phyloP scores from a whole-genome alignment of 1,140 invertebrate species.

The Drosophila orena region DNA sequence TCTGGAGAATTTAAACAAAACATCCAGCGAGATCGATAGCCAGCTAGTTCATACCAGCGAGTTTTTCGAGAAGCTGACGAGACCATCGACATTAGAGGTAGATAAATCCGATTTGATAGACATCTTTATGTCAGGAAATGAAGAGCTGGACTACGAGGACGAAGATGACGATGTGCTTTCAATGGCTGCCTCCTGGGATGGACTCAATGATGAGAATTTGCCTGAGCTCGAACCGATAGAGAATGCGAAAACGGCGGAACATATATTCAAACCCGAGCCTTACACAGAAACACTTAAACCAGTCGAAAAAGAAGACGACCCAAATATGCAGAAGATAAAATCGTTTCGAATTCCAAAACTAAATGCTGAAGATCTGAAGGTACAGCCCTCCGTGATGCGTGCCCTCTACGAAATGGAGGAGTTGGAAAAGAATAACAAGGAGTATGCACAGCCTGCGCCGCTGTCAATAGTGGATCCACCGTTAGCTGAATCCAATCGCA shows the following conservation, averaged over 20 bases:
- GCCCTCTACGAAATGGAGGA: slow-evolving; percentile 2
- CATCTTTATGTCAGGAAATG: slow-evolving; percentile 4
- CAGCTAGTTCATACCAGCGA: slow-evolving; percentile 1
- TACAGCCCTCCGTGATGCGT: slow-evolving; percentile 12
- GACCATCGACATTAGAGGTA: neutral
- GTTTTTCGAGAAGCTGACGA: slow-evolving; percentile 30
- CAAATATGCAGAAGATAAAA: neutral
- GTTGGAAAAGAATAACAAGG: no score
- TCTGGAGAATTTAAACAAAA: slow-evolving; percentile 9
- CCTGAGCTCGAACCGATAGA: neutral
- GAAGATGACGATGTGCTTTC: slow-evolving; percentile 49
- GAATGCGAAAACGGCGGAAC: neutral
- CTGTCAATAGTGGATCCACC: neutral
- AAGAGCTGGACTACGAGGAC: slow-evolving; percentile 35
- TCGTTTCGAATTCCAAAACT: neutral
- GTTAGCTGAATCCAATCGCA: no score
- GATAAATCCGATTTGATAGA: slow-evolving; percentile 20
- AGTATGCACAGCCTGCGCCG: neutral
- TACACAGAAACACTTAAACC: neutral
- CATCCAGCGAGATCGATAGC: slow-evolving; percentile 21
- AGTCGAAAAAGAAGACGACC: no score
- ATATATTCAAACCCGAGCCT: neutral
- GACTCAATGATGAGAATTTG: slow-evolving; percentile 36
- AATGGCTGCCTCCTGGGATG: slow-evolving; percentile 47
- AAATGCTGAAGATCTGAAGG: neutral